These are phyloP conservation scores for Mirza zaza DNA, from an alignment of 2,113 vertebrate species.

Conservation along the genomic window DNA sequence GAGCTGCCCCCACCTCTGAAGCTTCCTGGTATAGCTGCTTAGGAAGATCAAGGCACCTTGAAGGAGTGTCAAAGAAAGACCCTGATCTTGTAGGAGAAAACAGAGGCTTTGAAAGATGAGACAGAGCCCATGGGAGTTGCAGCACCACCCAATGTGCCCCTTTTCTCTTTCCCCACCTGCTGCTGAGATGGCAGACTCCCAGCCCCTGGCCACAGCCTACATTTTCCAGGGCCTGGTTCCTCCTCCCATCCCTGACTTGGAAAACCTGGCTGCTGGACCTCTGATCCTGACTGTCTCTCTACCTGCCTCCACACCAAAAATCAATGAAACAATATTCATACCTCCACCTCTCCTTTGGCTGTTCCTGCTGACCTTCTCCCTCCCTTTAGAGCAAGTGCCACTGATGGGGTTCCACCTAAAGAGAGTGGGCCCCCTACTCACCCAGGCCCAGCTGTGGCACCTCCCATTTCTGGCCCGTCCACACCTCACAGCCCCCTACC, in stretches of 20 bases:
- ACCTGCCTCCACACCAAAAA: background rate
- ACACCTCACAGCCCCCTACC: background rate
- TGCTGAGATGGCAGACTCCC: background rate
- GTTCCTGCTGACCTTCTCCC: slow-evolving; percentile 7
- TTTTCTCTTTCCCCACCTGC: background rate
- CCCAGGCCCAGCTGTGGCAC: background rate
- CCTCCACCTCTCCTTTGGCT: slow-evolving; percentile 75
- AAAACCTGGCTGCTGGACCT: too few species aligned
- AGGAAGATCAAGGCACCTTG: slow-evolving; percentile 82
- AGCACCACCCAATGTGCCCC: accelerated
- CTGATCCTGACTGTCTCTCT: background rate
- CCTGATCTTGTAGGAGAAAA: slow-evolving; percentile 84
- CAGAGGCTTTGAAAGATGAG: background rate
- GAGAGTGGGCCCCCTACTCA: background rate
- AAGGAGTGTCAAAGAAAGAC: slow-evolving; percentile 89
- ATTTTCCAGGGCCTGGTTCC: background rate
- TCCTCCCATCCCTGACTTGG: too few species aligned
- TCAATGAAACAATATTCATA: background rate
- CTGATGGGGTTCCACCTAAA: slow-evolving; percentile 47
- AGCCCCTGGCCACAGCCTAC: background rate
- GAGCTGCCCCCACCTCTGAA: slow-evolving; percentile 86
- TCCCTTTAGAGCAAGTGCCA: slow-evolving; percentile 63
- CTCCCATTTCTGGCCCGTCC: background rate
- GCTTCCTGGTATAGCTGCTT: slow-evolving; percentile 84
- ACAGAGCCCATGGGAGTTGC: slow-evolving; percentile 64